Evolutionary conservation across 1,140 invertebrate species (phyloP).

Genomic region (Zaprionus ornatus): DNA sequence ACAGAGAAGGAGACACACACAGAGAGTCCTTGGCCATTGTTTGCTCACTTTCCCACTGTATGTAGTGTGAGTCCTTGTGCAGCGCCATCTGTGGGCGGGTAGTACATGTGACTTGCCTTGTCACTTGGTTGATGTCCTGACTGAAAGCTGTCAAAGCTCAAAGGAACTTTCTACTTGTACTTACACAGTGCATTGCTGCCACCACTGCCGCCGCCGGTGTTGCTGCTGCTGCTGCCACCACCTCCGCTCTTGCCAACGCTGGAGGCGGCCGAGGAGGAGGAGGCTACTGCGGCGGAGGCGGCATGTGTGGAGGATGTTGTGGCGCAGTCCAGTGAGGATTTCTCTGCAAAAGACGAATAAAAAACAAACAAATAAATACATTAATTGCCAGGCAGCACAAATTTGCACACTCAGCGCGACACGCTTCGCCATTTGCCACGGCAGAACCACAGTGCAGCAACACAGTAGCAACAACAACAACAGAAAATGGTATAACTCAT

Average conservation of each 20-base stretch:
- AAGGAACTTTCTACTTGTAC: slow-evolving; percentile 34
- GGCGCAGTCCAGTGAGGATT: slow-evolving; percentile 75
- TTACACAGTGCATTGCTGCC: slow-evolving; percentile 70
- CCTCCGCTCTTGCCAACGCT: slow-evolving; percentile 59
- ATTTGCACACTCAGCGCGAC: slow-evolving; percentile 75
- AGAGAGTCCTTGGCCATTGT: slow-evolving; percentile 54
- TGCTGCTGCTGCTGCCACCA: slow-evolving; percentile 43
- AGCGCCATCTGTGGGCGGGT: slow-evolving; percentile 56
- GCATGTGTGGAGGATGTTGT: slow-evolving; percentile 69
- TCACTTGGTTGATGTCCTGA: slow-evolving; percentile 59
- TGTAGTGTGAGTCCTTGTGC: slow-evolving; percentile 15
- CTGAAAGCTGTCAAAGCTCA: slow-evolving; percentile 76
- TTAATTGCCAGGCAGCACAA: slow-evolving; percentile 70
- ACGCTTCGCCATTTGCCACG: slow-evolving; percentile 59
- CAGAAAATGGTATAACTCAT: slow-evolving; percentile 49
- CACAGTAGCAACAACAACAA: slow-evolving; percentile 19
- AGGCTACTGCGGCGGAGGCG: slow-evolving; percentile 50
- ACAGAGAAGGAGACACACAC: neutral
- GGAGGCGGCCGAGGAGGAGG: slow-evolving; percentile 46
- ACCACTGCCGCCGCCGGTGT: slow-evolving; percentile 17
- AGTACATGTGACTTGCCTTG: slow-evolving; percentile 1
- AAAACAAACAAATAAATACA: slow-evolving; percentile 25
- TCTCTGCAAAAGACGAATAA: slow-evolving; percentile 61
- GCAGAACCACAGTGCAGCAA: slow-evolving; percentile 21
- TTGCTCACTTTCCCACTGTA: slow-evolving; percentile 78